Conservation (phyloP, 2,888 invertebrate genomes). For the Catocala fraxini region DNA sequence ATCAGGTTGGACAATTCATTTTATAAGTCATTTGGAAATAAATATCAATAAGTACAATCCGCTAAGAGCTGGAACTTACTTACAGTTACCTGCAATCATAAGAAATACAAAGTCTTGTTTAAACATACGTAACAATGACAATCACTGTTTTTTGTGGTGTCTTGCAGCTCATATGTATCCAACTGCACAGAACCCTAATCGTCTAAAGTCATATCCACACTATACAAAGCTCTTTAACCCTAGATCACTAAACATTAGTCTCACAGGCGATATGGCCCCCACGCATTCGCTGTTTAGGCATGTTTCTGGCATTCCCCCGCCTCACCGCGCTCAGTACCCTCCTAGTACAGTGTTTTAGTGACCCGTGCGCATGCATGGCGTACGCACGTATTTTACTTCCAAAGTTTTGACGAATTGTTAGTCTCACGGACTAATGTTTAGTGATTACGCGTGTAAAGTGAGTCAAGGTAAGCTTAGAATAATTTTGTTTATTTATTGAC, state of each 20-base stretch:
- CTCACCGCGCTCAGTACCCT: background rate
- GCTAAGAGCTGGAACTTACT: too few relatives aligned
- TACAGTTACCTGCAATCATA: too few relatives aligned
- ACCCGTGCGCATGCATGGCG: slow-evolving; percentile 1
- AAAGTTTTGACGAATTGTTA: background rate
- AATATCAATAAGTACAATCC: too few relatives aligned
- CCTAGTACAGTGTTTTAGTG: slow-evolving; percentile 2
- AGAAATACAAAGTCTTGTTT: too few relatives aligned
- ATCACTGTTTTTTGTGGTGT: slow-evolving; percentile 10
- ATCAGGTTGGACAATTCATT: too few relatives aligned
- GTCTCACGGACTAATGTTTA: slow-evolving; percentile 9
- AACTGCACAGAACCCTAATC: background rate
- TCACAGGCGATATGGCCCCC: background rate
- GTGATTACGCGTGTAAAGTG: background rate
- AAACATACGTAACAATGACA: background rate
- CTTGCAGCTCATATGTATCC: slow-evolving; percentile 11
- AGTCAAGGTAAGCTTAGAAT: too few relatives aligned
- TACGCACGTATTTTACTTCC: background rate
- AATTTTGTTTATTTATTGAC: background rate
- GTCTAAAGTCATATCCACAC: too few relatives aligned
- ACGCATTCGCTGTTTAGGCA: background rate
- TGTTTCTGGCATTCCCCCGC: background rate
- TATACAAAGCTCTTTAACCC: too few relatives aligned
- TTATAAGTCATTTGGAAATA: too few relatives aligned
- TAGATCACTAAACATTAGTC: background rate